phyloP scores from a whole-genome alignment of 2,797 vertebrate genomes.

The Crocidura indochinensis region DNA sequence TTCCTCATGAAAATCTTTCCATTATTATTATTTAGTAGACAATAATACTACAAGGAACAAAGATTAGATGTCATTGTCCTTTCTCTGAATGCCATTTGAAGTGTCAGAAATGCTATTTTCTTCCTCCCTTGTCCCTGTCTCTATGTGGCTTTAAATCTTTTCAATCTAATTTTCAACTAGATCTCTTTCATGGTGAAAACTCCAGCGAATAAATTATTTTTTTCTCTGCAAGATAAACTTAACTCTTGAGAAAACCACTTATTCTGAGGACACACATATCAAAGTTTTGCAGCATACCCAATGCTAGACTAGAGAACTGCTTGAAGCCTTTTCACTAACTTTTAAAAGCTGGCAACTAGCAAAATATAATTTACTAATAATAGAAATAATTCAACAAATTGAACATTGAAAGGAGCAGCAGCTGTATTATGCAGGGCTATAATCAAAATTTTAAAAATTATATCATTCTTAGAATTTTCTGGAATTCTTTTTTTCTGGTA shows the following conservation, averaged over 20 bases:
- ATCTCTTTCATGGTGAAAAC: slow-evolving; percentile 56
- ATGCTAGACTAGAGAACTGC: not conserved
- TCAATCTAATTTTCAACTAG: slow-evolving; percentile 68
- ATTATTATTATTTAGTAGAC: slow-evolving; percentile 24
- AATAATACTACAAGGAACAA: slow-evolving; percentile 25
- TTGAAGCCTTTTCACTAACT: not conserved
- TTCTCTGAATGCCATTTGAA: slow-evolving; percentile 13
- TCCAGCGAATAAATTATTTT: not conserved
- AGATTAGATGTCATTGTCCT: slow-evolving; percentile 20
- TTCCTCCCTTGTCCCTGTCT: slow-evolving; percentile 18
- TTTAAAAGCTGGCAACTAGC: slow-evolving; percentile 59
- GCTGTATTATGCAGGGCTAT: not conserved
- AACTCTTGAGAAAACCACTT: slow-evolving; percentile 52
- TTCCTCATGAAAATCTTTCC: slow-evolving; percentile 16
- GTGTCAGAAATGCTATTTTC: slow-evolving; percentile 9
- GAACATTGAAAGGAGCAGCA: not conserved
- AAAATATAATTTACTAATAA: slow-evolving; percentile 63
- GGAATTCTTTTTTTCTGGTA: not conserved
- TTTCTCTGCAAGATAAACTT: slow-evolving; percentile 10
- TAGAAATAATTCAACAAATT: slow-evolving; percentile 52
- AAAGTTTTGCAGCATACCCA: slow-evolving; percentile 32
- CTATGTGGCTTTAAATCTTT: slow-evolving; percentile 62
- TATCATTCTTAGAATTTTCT: slow-evolving; percentile 4
- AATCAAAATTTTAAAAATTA: slow-evolving; percentile 32
- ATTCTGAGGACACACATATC: slow-evolving; percentile 6